A percentile compares a stretch with the other conserved stretches of the same genome.
phyloP scores from a whole-genome alignment of 2,113 vertebrate genomes.

The Nothoprocta pentlandii region DNA sequence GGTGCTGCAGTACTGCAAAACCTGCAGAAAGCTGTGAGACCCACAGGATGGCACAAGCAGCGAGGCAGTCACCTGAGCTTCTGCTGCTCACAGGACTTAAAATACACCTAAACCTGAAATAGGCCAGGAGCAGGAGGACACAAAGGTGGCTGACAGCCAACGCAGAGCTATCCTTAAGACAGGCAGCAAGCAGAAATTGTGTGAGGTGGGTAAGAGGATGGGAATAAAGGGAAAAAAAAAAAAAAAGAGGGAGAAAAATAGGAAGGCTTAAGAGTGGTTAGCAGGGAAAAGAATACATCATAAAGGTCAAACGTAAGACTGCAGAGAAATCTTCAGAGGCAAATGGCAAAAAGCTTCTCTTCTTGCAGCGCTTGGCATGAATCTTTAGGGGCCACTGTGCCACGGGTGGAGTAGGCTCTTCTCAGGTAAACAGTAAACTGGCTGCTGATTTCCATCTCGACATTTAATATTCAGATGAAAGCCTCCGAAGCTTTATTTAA shows the following conservation, averaged over 20 bases:
- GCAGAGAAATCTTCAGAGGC: background rate
- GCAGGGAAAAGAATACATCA: background rate
- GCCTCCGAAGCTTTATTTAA: background rate
- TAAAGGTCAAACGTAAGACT: constrained; percentile 39
- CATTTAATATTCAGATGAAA: background rate
- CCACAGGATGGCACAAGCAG: background rate
- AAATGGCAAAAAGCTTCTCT: constrained; percentile 14
- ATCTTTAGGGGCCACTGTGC: background rate
- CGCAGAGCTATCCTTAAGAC: background rate
- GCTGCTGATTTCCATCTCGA: background rate
- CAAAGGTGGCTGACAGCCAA: constrained; percentile 63
- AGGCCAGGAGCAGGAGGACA: constrained; percentile 19
- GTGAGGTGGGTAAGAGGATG: background rate
- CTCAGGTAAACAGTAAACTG: constrained; percentile 3
- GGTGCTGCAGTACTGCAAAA: background rate
- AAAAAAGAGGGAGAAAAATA: background rate
- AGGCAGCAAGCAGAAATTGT: background rate
- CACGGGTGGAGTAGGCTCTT: background rate
- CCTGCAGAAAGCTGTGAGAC: background rate
- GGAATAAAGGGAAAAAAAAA: background rate
- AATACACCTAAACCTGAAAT: constrained; percentile 34
- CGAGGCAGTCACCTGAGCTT: constrained; percentile 14
- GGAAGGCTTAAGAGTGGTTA: background rate
- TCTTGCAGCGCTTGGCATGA: background rate
- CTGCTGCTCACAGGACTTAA: background rate